Evolutionary conservation across 2,113 vertebrate species (phyloP), one percentile per base, ranked within the genome.

Genomic region (Carassius auratus): DNA sequence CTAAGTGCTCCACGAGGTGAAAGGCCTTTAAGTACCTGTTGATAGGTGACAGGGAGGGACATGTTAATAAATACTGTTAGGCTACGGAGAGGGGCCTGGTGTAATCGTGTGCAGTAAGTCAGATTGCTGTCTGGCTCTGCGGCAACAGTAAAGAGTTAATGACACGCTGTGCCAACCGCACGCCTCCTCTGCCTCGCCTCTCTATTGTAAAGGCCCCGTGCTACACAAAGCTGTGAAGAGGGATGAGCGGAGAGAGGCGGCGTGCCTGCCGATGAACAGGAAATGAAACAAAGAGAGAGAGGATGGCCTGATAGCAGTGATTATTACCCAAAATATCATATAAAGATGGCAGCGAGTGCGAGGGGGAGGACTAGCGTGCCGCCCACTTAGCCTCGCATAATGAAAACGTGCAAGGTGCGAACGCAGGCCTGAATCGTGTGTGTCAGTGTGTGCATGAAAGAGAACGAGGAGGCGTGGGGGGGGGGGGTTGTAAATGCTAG

Each of bases 321-420:
- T 89, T 89, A 89, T 89, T 89, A 89, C 88, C 88, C 88, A 87
- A 87, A 89, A 89, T 89, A 89, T 87, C 86, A 89, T 87, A 87
- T 89, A 89, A 89, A 85, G 88, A 87, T 89, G 88, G 86, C 88
- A 89, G 87, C 80, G 83, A 86, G 87, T 55, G 45, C 68, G 30
- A 74, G 87, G 84, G 81, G 85, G 85, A 85, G 87, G 85, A 84
- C 77, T 36, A n/a, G 85, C 88, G 77, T 75, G 79, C 88, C 88
- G 82, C 88, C 88, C 88, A 89, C 88, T 89, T 89, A 89, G 88
- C 88, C 85, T 77, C 57, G 81, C 76, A 89, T 87, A 85, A 89
- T 89, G 86, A 89, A 89, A 87, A 87, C 42, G 88, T 68, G 83
- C 80, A 89, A 89, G 88, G 88, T 89, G 88, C 61, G 86, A 89